Evolutionary conservation across 2,113 vertebrate genomes (phyloP).

Genomic region (Pyxicephalus adspersus): DNA sequence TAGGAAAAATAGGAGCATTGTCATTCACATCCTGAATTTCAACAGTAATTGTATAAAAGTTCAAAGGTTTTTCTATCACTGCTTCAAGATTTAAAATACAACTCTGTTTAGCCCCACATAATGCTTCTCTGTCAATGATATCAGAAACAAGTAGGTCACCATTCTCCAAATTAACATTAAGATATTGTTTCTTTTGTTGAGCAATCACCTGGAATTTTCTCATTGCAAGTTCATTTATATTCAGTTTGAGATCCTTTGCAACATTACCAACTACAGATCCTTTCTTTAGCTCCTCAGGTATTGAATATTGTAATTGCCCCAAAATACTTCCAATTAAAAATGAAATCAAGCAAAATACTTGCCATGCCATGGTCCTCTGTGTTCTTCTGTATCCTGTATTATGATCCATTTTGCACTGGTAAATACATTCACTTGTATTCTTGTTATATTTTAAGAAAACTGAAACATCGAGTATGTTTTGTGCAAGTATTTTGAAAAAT

Average conservation of each 20-base stretch:
- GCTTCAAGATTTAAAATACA: slow-evolving; percentile 71
- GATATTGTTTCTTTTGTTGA: slow-evolving; percentile 61
- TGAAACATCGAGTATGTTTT: not conserved
- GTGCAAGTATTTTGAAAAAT: not conserved
- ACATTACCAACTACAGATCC: slow-evolving; percentile 77
- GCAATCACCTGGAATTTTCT: slow-evolving; percentile 70
- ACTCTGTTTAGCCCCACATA: slow-evolving; percentile 54
- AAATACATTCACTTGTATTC: not conserved
- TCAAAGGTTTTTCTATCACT: slow-evolving; percentile 68
- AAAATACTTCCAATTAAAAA: slow-evolving; percentile 62
- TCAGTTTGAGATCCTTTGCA: slow-evolving; percentile 71
- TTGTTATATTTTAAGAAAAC: not conserved
- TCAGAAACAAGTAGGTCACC: too few species aligned
- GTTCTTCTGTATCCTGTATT: slow-evolving; percentile 73
- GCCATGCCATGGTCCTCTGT: slow-evolving; percentile 43
- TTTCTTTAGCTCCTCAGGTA: slow-evolving; percentile 73
- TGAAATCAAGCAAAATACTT: slow-evolving; percentile 62
- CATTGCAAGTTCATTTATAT: slow-evolving; percentile 61
- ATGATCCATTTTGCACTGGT: slow-evolving; percentile 77
- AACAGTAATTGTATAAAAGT: slow-evolving; percentile 63
- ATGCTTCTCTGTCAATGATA: too few species aligned
- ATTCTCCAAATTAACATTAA: not conserved
- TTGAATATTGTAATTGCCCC: slow-evolving; percentile 72
- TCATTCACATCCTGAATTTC: slow-evolving; percentile 68
- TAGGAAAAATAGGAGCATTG: slow-evolving; percentile 61